These are phyloP conservation scores for Pseudomyrmex pallidus DNA, from an alignment of 1,140 invertebrate species.

Conservation along the genomic window DNA sequence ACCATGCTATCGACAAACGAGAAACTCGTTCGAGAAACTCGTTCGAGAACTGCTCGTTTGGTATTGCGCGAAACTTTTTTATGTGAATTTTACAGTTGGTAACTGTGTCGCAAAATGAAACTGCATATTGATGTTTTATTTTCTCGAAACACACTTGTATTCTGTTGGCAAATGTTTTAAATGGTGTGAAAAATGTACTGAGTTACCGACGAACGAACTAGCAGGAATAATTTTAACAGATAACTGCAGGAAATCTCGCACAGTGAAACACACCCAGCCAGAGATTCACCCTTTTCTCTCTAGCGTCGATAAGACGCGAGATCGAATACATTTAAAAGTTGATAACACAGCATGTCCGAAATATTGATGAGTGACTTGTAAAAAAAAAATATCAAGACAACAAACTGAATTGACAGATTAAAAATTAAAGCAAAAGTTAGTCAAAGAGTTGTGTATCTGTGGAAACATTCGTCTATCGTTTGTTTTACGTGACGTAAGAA, in stretches of 20 bases:
- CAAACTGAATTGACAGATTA: neutral
- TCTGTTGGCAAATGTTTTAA: neutral
- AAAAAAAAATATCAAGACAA: constrained; percentile 11
- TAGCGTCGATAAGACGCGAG: neutral
- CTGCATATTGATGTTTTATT: neutral
- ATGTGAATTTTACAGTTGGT: constrained; percentile 26
- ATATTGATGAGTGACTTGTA: neutral
- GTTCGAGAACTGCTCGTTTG: constrained; percentile 22
- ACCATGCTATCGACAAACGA: constrained; percentile 37
- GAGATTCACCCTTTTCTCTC: neutral
- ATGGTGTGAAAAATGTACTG: constrained; percentile 18
- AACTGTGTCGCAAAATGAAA: constrained; percentile 17
- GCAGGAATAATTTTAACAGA: neutral
- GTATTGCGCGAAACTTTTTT: constrained; percentile 21
- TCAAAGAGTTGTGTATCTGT: neutral
- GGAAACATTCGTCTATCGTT: neutral
- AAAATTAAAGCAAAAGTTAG: neutral
- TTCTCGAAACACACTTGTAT: neutral
- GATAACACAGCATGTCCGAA: neutral
- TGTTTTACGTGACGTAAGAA: neutral
- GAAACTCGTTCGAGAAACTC: constrained; percentile 15
- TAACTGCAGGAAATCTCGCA: neutral
- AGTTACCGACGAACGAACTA: constrained; percentile 46
- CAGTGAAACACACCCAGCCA: neutral
- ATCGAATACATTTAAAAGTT: neutral